Percentiles rank a stretch among this genome's conserved stretches.
Evolutionary conservation across 2,888 invertebrate genomes (phyloP).

Genomic region (Acanthoscelides obtectus): DNA sequence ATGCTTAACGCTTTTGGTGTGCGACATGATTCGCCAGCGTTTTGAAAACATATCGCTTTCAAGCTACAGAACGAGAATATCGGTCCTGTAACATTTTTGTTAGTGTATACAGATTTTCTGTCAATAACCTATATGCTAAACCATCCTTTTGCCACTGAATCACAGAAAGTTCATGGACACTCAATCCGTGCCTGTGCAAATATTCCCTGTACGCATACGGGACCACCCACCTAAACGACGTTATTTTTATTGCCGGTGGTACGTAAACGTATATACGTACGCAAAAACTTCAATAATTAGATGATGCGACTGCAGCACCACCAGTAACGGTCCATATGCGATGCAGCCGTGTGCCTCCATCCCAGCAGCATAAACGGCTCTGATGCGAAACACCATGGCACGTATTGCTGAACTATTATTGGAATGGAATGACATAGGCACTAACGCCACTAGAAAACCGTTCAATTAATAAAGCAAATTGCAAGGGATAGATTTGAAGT

Average conservation of each 20-base stretch:
- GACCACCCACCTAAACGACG: background rate
- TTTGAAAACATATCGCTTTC: too few relatives aligned
- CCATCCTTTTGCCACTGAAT: too few relatives aligned
- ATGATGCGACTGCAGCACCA: conserved; percentile 10
- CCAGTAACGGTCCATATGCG: conserved; percentile 28
- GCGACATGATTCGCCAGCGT: too few relatives aligned
- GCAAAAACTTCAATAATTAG: conserved; percentile 37
- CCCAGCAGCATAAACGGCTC: background rate
- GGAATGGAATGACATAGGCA: background rate
- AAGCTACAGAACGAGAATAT: too few relatives aligned
- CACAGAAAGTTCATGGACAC: background rate
- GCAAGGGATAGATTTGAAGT: too few relatives aligned
- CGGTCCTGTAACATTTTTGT: too few relatives aligned
- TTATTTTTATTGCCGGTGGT: background rate
- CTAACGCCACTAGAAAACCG: background rate
- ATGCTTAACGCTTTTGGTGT: too few relatives aligned
- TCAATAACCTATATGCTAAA: too few relatives aligned
- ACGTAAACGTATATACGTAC: background rate
- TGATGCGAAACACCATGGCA: background rate
- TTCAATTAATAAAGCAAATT: background rate
- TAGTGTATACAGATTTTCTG: too few relatives aligned
- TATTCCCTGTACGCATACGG: background rate
- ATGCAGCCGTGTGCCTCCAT: conserved; percentile 14
- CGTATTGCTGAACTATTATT: background rate
- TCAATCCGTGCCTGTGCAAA: background rate